These are phyloP conservation scores for Trissolcus basalis DNA, from an alignment of 1,140 invertebrate species.

Conservation along the genomic window DNA sequence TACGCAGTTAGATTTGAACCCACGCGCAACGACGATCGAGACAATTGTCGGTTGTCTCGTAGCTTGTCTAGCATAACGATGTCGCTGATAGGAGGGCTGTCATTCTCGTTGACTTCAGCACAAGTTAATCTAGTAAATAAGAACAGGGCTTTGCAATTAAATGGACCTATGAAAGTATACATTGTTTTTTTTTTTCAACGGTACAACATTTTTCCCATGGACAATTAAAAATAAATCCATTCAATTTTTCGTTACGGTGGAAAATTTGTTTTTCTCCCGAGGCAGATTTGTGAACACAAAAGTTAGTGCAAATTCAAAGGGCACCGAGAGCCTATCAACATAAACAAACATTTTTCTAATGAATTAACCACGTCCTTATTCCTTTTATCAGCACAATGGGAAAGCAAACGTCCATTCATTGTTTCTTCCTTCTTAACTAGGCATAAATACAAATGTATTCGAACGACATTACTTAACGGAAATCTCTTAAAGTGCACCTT, in stretches of 20 bases:
- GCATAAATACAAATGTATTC: conserved; percentile 51
- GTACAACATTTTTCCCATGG: no score
- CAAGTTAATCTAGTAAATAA: conserved; percentile 4
- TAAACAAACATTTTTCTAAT: no score
- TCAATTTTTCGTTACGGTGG: no score
- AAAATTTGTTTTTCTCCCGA: no score
- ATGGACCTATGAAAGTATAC: no score
- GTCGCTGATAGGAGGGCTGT: conserved; percentile 50
- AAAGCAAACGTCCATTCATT: conserved; percentile 16
- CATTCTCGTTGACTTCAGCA: conserved; percentile 25
- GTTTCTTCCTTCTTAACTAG: conserved; percentile 21
- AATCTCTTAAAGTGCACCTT: conserved; percentile 64
- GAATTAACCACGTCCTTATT: no score
- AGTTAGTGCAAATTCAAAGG: no score
- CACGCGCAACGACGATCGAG: conserved; percentile 52
- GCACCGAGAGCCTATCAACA: no score
- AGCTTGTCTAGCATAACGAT: conserved; percentile 53
- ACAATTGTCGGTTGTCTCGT: conserved; percentile 49
- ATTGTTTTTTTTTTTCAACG: no score
- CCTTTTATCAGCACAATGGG: not conserved
- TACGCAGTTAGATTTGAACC: conserved; percentile 56
- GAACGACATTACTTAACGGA: conserved; percentile 65
- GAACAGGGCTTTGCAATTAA: no score
- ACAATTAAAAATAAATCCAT: no score
- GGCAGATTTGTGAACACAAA: no score